These are phyloP conservation scores for Nysson spinosus DNA, from an alignment of 2,888 invertebrate species.

Conservation along the genomic window DNA sequence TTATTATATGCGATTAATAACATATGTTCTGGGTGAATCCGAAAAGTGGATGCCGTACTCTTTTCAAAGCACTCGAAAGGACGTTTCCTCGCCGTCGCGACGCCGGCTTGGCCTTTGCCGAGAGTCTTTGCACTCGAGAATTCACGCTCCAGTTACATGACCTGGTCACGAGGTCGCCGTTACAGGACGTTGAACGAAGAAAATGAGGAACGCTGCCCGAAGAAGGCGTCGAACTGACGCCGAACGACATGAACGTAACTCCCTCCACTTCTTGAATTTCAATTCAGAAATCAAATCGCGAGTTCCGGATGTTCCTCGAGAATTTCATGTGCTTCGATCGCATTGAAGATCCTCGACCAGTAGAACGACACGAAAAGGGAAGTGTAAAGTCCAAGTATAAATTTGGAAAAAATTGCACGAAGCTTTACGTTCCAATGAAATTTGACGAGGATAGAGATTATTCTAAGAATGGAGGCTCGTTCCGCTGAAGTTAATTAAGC, in stretches of 20 bases:
- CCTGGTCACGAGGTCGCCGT: slow-evolving; percentile 53
- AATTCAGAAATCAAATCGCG: slow-evolving; percentile 4
- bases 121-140: slow-evolving; percentile 39
- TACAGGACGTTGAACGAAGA: slow-evolving; percentile 25
- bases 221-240: slow-evolving; percentile 45
- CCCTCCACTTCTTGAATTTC: background rate
- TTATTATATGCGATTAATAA: no score
- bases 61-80: slow-evolving; percentile 16
- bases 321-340: background rate
- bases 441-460: no score
- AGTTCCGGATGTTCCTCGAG: background rate
- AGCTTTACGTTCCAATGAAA: no score
- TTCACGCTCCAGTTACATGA: slow-evolving; percentile 59
- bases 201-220: slow-evolving; percentile 5
- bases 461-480: slow-evolving; percentile 27
- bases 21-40: no score
- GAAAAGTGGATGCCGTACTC: no score
- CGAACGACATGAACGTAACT: slow-evolving; percentile 25
- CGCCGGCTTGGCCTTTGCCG: slow-evolving; percentile 15
- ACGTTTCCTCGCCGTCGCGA: slow-evolving; percentile 39
- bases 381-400: no score
- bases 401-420: no score
- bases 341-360: no score
- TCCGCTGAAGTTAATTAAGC: slow-evolving; percentile 41
- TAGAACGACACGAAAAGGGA: no score